Conservation (phyloP, 2,888 invertebrate species). For the Cheilosia scutellata region DNA sequence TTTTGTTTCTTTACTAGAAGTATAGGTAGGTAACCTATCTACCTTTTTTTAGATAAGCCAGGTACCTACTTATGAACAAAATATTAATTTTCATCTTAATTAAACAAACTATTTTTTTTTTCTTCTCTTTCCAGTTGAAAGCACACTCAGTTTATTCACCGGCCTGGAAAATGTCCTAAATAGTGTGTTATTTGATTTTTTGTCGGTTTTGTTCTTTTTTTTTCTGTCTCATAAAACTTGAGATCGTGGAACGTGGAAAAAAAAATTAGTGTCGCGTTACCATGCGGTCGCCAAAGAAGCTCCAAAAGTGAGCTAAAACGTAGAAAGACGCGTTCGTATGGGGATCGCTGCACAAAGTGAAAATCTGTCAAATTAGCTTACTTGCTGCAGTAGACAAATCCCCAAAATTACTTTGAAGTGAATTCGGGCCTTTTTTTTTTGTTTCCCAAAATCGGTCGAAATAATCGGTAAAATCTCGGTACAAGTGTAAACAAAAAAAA, state of each 20-base stretch:
- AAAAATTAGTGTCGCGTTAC: conserved; percentile 60
- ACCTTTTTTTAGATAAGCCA: background rate
- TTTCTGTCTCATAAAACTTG: conserved; percentile 29
- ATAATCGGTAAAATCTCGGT: conserved; percentile 11
- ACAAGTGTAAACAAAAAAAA: background rate
- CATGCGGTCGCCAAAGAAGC: conserved; percentile 68
- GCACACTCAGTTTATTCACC: conserved; percentile 46
- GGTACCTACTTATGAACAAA: background rate
- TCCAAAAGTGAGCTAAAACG: conserved; percentile 54
- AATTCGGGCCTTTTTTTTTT: conserved; percentile 43
- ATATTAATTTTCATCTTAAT: background rate
- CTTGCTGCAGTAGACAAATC: background rate
- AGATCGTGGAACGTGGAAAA: conserved; percentile 61
- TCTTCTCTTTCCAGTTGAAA: conserved; percentile 63
- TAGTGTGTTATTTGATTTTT: background rate
- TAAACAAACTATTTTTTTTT: conserved; percentile 7
- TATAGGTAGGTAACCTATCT: background rate
- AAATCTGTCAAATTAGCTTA: conserved; percentile 13
- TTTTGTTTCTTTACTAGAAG: background rate
- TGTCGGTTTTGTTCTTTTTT: background rate
- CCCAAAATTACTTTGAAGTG: conserved; percentile 40
- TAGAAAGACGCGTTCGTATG: conserved; percentile 48
- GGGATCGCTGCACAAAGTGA: conserved; percentile 43
- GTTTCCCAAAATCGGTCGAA: conserved; percentile 14
- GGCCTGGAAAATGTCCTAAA: conserved; percentile 61